Conservation (phyloP, 2,113 vertebrate species). For the Misgurnus anguillicaudatus region DNA sequence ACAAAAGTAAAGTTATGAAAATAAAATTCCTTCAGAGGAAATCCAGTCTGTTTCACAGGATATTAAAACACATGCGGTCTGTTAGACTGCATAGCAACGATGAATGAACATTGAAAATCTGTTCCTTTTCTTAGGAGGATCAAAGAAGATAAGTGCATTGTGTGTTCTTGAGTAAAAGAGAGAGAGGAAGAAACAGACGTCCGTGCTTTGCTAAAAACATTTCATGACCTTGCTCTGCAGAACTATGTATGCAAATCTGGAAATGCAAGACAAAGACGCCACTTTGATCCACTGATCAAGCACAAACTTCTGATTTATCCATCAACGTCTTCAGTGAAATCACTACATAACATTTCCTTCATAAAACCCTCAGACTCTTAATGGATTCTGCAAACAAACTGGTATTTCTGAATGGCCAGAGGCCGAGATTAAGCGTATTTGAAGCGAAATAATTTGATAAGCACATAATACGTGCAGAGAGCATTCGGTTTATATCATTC, state of each 20-base stretch:
- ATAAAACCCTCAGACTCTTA: background rate
- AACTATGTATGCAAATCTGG: background rate
- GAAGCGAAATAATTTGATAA: no score
- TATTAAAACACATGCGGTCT: slow-evolving; percentile 26
- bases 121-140: background rate
- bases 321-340: background rate
- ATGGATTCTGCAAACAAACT: no score
- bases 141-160: background rate
- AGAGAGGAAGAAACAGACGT: background rate
- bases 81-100: background rate
- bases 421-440: no score
- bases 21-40: background rate
- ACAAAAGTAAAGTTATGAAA: background rate
- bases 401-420: no score
- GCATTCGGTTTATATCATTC: no score
- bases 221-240: background rate
- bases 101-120: background rate
- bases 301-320: background rate
- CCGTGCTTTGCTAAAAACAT: background rate
- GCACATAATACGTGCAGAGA: no score
- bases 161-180: background rate
- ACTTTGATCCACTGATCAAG: background rate
- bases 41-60: slow-evolving; percentile 11
- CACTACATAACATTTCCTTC: background rate
- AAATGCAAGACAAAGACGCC: background rate